Base-by-base conservation (phyloP, 2,888 invertebrate genomes). In the Chloromyia formosa region DNA sequence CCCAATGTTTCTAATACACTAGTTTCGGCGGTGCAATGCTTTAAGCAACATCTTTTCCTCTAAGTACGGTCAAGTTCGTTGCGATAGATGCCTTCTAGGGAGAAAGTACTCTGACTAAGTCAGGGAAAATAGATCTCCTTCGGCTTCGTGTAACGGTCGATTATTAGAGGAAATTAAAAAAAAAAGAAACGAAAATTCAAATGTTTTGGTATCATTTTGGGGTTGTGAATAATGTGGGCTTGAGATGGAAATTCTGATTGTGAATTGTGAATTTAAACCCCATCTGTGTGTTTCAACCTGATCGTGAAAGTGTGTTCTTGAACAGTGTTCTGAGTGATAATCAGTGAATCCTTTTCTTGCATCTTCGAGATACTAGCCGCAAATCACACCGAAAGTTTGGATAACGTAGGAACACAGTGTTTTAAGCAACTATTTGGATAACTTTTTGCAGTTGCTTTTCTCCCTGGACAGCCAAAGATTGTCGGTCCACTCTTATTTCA, bases 11-110 rank as follows among this genome's bases (percentile, higher is more conserved):
- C 60, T 45, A 7, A 35, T 4, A 35, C 7, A 7, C 77, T 76
- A 79, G 78, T 79, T 79, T 77, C 72, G 76, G 78, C 78, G 78
- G 74, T 76, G 78, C 74, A 77, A 78, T 77, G 78, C 78, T 78
- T 78, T 74, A 78, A 77, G 79, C 78, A 79, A 77, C 78, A 79
- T 78, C 78, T 75, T 60, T 64, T 74, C 54, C 64, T 72, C 64
- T 66, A 66, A 40, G 12, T n/a, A 49, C 66, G 66, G 20, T 18
- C 14, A 14, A 49, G 49, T 22, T 18, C 66, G 66, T 35, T 7
- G 27, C 27, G 27, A 7, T 35, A 35, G 3, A 35, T 35, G 3
- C 2, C 27, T 35, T 35, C 27, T 35, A 35, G 27, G 7, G 27
- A 35, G 27, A 35, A 35, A 35, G 7, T 2, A 35, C 7, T 4